Base-by-base conservation (phyloP, 2,888 invertebrate genomes). In the Diploptera punctata region DNA sequence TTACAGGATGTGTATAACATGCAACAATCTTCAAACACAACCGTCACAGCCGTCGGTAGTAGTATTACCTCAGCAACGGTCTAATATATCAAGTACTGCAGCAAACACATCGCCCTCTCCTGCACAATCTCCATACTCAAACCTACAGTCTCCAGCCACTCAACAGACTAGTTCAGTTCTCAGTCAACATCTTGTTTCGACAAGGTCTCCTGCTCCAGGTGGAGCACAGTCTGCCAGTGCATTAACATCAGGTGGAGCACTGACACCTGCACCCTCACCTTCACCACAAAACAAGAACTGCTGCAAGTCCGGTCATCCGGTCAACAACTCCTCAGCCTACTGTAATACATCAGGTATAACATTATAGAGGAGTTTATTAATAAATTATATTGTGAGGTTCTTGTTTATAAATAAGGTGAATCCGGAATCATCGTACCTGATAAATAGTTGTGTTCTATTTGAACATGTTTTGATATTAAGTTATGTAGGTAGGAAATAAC, bases 241-340 rank as follows among this genome's bases (percentile, higher is more conserved):
- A 21, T 24, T 57, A n/a, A 33, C 70, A 3, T 43, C 71, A 62
- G 72, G 65, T 24, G 69, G 71, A n/a, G 71, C 75, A 24, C 71
- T 75, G 19, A 75, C 75, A 24, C 74, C 75, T 9, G 75, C 75
- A 1, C 71, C 75, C 18, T 74, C 74, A 16, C 75, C 75, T 9
- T 73, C 72, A 7, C 75, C 73, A 19, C 75, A 75, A n/a, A 61
- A 73, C 71, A 19, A 61, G 74, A 33, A 67, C 75, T 52, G 71
- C 68, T 67, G 71, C 71, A 16, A 70, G 70, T n/a, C 81, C 9
- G 80, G 81, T 74, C 79, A 74, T 70, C 72, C 71, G 52, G 67
- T 65, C 77, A 67, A 71, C 70, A 43, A 76, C 70, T 74, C 77
- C 71, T 68, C 74, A 62, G 70, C 82, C 82, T 7, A 81, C 80